These are phyloP conservation scores for Prolemur simus DNA, from an alignment of 2,113 vertebrate genomes.

Conservation along the genomic window DNA sequence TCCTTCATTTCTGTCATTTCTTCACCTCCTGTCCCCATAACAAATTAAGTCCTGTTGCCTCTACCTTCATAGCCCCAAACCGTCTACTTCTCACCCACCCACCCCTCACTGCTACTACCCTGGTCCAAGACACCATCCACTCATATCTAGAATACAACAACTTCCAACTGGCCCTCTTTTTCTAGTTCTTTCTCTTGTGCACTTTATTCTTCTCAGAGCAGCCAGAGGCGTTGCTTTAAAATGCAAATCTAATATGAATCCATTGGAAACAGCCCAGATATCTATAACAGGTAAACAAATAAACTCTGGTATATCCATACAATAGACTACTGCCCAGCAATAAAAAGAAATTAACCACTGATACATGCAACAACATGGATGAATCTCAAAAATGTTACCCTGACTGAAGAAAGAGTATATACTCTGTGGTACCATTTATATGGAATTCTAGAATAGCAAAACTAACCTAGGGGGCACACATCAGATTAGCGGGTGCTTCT, in stretches of 20 bases:
- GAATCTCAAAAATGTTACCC: neutral
- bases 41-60: neutral
- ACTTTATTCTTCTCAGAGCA: neutral
- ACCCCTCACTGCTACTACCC: too few species aligned
- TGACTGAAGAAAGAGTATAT: neutral
- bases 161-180: neutral
- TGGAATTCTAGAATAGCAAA: neutral
- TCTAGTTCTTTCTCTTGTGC: neutral
- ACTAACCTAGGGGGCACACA: neutral
- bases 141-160: too few species aligned
- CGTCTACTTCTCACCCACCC: neutral
- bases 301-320: neutral
- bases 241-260: neutral
- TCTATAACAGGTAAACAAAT: neutral
- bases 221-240: neutral
- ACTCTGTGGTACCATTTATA: neutral
- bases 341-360: neutral
- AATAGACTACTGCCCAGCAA: neutral
- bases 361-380: neutral
- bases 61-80: neutral
- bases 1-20: neutral
- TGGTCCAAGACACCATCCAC: neutral
- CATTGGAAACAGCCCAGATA: neutral
- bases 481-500: neutral
- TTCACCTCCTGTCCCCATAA: neutral